These are phyloP conservation scores for Brienomyrus longianalis DNA, from an alignment of 2,113 vertebrate species.

Conservation along the genomic window DNA sequence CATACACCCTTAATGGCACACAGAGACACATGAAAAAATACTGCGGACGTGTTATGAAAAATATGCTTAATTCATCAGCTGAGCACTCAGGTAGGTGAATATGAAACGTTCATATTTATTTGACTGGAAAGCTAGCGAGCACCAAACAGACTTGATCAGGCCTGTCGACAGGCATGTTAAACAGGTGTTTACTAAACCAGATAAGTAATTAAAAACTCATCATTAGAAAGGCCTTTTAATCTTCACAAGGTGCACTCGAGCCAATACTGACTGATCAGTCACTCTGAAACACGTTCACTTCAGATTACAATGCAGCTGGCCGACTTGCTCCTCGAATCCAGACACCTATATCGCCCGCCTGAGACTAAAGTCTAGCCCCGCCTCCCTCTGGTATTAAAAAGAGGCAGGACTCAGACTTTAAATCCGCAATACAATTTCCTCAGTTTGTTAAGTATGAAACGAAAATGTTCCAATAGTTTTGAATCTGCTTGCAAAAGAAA, in stretches of 20 bases:
- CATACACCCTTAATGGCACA: not conserved
- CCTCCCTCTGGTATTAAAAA: not conserved
- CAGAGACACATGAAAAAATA: not conserved
- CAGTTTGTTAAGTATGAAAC: not conserved
- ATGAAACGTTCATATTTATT: not conserved
- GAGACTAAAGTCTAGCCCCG: not conserved
- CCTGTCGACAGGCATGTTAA: slow-evolving; percentile 11
- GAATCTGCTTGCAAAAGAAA: not conserved
- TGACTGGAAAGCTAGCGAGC: not conserved
- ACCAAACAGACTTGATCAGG: slow-evolving; percentile 6
- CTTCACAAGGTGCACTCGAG: slow-evolving; percentile 7
- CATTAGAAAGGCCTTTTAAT: slow-evolving; percentile 19
- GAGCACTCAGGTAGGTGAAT: not conserved
- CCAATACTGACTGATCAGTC: slow-evolving; percentile 7
- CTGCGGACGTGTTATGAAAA: not conserved
- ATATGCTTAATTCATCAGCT: not conserved
- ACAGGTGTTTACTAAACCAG: slow-evolving; percentile 23
- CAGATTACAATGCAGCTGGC: not conserved
- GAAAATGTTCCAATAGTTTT: not conserved
- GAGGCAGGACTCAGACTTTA: not conserved
- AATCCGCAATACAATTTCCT: not conserved
- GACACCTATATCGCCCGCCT: not conserved
- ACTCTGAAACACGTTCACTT: not conserved
- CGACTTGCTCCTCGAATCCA: not conserved
- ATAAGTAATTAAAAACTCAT: slow-evolving; percentile 20